phyloP scores from a whole-genome alignment of 2,888 invertebrate species.

The Pammene aurita region DNA sequence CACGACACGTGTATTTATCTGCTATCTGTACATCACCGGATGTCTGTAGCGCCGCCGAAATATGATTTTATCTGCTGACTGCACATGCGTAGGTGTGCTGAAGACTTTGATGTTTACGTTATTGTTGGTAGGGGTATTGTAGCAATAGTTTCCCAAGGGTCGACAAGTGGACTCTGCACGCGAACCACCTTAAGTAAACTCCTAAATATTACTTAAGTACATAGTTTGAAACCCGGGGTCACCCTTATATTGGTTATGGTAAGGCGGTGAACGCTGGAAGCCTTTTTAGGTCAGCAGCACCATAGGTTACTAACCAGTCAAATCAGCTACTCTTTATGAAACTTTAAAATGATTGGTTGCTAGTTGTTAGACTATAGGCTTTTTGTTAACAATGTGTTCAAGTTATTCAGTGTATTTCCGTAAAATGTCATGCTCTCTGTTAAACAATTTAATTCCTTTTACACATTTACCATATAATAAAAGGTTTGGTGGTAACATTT shows the following conservation, averaged over 20 bases:
- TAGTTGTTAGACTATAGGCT: too few relatives aligned
- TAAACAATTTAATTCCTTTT: too few relatives aligned
- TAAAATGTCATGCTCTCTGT: too few relatives aligned
- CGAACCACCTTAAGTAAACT: not conserved
- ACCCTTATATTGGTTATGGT: not conserved
- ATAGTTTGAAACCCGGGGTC: not conserved
- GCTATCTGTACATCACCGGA: constrained; percentile 69
- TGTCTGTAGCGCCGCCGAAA: constrained; percentile 75
- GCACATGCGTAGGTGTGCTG: constrained; percentile 45
- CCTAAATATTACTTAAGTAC: not conserved
- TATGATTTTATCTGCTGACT: constrained; percentile 52
- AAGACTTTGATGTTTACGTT: constrained; percentile 18
- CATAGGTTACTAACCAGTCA: not conserved
- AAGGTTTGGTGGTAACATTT: too few relatives aligned
- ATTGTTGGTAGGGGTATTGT: not conserved
- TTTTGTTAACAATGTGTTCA: too few relatives aligned
- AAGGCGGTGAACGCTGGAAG: not conserved
- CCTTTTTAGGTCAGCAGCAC: not conserved
- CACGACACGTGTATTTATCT: constrained; percentile 74
- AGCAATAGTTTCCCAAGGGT: not conserved
- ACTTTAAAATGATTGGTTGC: too few relatives aligned
- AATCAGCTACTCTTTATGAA: not conserved
- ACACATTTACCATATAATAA: too few relatives aligned
- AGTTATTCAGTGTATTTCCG: too few relatives aligned
- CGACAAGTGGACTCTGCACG: not conserved